Percentiles rank a stretch among this genome's conserved stretches.
Conservation (phyloP, 1,140 invertebrate species). For the Drosophila sucinea region DNA sequence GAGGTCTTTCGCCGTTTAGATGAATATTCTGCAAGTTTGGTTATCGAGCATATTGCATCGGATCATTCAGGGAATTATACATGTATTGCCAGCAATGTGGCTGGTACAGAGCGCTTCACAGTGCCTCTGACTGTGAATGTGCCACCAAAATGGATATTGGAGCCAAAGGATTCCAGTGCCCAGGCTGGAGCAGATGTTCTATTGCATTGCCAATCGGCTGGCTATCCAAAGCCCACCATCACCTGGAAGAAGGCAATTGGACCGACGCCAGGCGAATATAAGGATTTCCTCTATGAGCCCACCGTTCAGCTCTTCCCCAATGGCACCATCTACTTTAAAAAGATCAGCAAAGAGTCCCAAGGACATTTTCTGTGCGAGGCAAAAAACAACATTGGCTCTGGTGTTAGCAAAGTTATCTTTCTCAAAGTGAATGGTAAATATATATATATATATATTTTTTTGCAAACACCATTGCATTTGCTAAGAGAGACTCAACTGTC, state of each 20-base stretch:
- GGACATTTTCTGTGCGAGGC: constrained; percentile 97
- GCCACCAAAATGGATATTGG: constrained; percentile 94
- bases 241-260: constrained; percentile 94
- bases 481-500: constrained; percentile 7
- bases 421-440: constrained; percentile 91
- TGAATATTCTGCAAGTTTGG: constrained; percentile 94
- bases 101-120: constrained; percentile 89
- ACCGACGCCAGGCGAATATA: constrained; percentile 93
- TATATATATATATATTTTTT: not conserved
- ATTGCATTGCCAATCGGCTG: constrained; percentile 95
- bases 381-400: constrained; percentile 94
- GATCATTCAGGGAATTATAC: constrained; percentile 94
- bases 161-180: constrained; percentile 93
- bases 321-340: constrained; percentile 91
- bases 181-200: constrained; percentile 92
- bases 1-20: constrained; percentile 88
- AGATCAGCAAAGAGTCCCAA: constrained; percentile 92
- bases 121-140: constrained; percentile 93
- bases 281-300: constrained; percentile 91
- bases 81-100: constrained; percentile 93
- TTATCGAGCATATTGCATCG: constrained; percentile 93
- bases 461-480: not conserved
- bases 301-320: constrained; percentile 91
- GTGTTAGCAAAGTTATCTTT: constrained; percentile 93
- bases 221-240: constrained; percentile 93